A percentile compares a stretch with the other conserved stretches of the same genome.
Evolutionary conservation across 2,888 invertebrate genomes (phyloP).

Genomic region (Rhingia campestris): DNA sequence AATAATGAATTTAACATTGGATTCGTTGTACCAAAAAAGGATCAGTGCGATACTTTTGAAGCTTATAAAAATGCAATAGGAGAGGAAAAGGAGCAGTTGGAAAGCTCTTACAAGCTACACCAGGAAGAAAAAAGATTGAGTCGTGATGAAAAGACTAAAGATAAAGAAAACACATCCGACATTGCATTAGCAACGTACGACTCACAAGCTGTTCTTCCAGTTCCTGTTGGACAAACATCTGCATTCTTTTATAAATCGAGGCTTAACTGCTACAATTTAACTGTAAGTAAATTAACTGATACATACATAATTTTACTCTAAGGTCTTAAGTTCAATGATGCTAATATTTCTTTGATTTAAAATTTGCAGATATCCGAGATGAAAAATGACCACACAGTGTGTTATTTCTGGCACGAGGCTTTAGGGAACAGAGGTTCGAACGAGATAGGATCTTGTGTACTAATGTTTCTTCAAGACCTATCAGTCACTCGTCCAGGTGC

Average conservation of each 20-base stretch:
- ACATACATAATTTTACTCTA: too few species aligned
- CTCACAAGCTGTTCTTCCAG: constrained; percentile 11
- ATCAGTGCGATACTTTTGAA: constrained; percentile 48
- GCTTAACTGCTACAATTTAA: neutral
- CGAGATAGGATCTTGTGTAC: constrained; percentile 10
- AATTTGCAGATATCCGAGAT: too few species aligned
- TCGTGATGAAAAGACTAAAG: constrained; percentile 27
- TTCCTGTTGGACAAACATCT: constrained; percentile 2
- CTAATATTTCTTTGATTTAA: too few species aligned
- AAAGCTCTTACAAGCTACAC: constrained; percentile 23
- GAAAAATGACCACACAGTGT: too few species aligned
- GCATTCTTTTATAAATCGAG: constrained; percentile 12
- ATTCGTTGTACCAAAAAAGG: constrained; percentile 26
- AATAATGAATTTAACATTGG: too few species aligned
- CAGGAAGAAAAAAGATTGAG: too few species aligned
- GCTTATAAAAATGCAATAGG: constrained; percentile 35
- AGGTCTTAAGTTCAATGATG: too few species aligned
- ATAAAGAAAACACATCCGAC: constrained; percentile 17
- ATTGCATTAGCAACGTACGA: constrained; percentile 22
- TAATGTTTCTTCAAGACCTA: constrained; percentile 8
- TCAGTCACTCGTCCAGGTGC: constrained; percentile 4
- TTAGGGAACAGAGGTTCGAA: too few species aligned
- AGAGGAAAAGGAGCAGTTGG: constrained; percentile 28
- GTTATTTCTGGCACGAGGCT: too few species aligned
- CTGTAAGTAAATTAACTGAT: too few species aligned